Evolutionary conservation across 35 echinoderm and acorn worm species (phyloP).

Genomic region (Holothuria glaberrima): DNA sequence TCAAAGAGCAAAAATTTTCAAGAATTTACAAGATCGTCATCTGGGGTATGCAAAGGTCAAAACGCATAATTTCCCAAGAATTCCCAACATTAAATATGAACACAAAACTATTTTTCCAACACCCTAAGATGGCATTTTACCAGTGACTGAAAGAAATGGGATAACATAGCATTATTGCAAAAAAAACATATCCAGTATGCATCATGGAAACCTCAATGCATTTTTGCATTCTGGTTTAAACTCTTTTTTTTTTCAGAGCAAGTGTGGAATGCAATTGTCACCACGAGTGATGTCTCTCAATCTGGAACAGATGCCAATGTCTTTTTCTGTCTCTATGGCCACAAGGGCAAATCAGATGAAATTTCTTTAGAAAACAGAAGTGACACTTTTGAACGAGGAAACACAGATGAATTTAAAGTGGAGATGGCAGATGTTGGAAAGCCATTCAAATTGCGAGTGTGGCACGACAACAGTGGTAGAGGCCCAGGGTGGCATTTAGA

Average conservation of each 20-base stretch:
- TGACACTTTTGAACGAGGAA: constrained; percentile 87
- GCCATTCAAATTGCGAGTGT: constrained; percentile 93
- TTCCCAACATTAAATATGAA: too few species aligned
- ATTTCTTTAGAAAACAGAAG: constrained; percentile 83
- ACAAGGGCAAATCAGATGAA: constrained; percentile 95
- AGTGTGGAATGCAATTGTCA: constrained; percentile 86
- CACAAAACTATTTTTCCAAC: too few species aligned
- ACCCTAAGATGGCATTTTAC: too few species aligned
- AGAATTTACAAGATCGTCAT: too few species aligned
- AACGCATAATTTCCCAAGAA: too few species aligned
- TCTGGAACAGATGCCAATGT: constrained; percentile 94
- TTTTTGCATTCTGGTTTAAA: neutral
- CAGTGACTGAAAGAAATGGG: too few species aligned
- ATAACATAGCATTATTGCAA: too few species aligned
- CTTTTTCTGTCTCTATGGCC: constrained; percentile 95
- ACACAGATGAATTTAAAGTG: constrained; percentile 88
- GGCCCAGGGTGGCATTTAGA: constrained; percentile 93
- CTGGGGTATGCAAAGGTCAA: too few species aligned
- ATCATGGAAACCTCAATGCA: too few species aligned
- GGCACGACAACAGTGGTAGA: constrained; percentile 91
- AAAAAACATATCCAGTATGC: too few species aligned
- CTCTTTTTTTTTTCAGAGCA: constrained; percentile 57
- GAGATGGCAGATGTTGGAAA: constrained; percentile 90
- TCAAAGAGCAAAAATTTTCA: too few species aligned
- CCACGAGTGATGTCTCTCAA: constrained; percentile 77